Evolutionary conservation across 2,888 invertebrate species (phyloP).

Genomic region (Palloptera scutellata): DNA sequence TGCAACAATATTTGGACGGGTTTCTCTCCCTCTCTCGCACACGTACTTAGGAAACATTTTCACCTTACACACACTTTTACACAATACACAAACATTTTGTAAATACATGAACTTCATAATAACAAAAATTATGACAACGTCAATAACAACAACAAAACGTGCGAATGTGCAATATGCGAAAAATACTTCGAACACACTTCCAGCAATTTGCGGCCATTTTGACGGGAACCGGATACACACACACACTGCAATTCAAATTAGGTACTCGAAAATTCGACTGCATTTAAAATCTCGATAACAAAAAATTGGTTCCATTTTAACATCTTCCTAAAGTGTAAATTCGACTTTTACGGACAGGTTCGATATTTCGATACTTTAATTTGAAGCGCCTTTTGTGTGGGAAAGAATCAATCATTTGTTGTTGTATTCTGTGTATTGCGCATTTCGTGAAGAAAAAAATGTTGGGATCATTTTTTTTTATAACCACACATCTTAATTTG

Average conservation of each 20-base stretch:
- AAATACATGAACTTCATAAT: conserved; percentile 9
- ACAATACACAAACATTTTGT: conserved; percentile 7
- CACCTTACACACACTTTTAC: conserved; percentile 2
- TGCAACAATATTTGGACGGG: not conserved
- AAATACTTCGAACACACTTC: not conserved
- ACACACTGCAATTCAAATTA: not conserved
- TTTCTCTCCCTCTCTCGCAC: conserved; percentile 10
- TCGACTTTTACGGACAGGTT: not conserved
- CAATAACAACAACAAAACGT: conserved; percentile 15
- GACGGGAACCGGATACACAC: not conserved
- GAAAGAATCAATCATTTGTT: conserved; percentile 2
- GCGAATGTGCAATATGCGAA: conserved; percentile 23
- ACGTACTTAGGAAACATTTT: not conserved
- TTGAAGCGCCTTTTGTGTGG: not conserved
- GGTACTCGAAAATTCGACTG: not conserved
- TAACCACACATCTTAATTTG: not conserved
- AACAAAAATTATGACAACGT: conserved; percentile 19
- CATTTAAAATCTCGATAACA: not conserved
- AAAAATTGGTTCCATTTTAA: conserved; percentile 17
- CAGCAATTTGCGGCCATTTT: conserved; percentile 15
- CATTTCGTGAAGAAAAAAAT: conserved; percentile 17
- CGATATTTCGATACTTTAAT: too few relatives aligned
- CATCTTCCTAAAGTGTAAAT: not conserved
- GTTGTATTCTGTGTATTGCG: conserved; percentile 24
- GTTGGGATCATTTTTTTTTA: conserved; percentile 1